These are phyloP conservation scores for Portevinia maculata DNA, from an alignment of 2,888 invertebrate genomes.

Conservation along the genomic window DNA sequence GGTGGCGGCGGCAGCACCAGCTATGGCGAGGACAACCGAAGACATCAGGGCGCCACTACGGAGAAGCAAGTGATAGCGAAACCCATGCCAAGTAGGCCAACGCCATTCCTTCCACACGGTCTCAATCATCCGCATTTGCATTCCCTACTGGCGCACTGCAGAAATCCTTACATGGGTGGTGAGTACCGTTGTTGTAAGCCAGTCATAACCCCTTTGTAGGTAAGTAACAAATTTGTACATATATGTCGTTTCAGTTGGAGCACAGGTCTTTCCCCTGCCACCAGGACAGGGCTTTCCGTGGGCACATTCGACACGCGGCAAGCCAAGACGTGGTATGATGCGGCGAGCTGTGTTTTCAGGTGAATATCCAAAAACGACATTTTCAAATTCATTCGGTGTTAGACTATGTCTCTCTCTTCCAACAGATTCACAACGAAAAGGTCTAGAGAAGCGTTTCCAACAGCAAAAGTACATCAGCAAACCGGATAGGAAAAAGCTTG, in stretches of 20 bases:
- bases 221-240: conserved; percentile 62
- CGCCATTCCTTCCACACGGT: conserved; percentile 86
- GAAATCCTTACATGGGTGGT: conserved; percentile 92
- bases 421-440: conserved; percentile 94
- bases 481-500: conserved; percentile 98
- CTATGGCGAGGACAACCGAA: conserved; percentile 78
- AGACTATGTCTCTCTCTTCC: neutral
- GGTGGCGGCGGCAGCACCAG: conserved; percentile 75
- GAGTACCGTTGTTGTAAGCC: conserved; percentile 68
- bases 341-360: conserved; percentile 96
- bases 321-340: conserved; percentile 98
- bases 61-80: conserved; percentile 87
- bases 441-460: conserved; percentile 97
- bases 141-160: conserved; percentile 90
- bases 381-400: neutral
- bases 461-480: conserved; percentile 99
- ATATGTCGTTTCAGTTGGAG: conserved; percentile 82
- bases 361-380: conserved; percentile 73
- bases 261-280: conserved; percentile 86
- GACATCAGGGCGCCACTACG: conserved; percentile 76
- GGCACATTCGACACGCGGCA: conserved; percentile 95
- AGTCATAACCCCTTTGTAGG: conserved; percentile 15
- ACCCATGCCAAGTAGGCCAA: conserved; percentile 91
- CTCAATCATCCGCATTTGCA: conserved; percentile 93
- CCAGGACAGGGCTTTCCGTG: conserved; percentile 89